A percentile compares a stretch with the other conserved stretches of the same genome.
These are phyloP conservation scores for Galbula dea DNA, from an alignment of 2,113 vertebrate species.

Conservation along the genomic window DNA sequence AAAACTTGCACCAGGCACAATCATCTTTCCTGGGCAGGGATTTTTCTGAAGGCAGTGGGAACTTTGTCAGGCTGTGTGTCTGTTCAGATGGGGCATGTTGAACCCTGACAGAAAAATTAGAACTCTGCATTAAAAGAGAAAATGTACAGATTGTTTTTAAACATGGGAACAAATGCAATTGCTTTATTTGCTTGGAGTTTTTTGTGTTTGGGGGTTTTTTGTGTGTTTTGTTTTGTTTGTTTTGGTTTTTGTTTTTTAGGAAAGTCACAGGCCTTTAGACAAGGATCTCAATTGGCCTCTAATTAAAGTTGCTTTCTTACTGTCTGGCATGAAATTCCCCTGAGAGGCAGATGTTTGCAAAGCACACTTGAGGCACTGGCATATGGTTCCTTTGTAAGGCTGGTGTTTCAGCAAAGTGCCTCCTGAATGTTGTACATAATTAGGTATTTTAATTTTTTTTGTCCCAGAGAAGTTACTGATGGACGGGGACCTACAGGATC, in stretches of 20 bases:
- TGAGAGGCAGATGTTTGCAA: conserved; percentile 68
- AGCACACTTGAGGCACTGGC: conserved; percentile 54
- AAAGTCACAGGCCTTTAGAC: conserved; percentile 12
- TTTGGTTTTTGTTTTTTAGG: background rate
- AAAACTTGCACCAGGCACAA: background rate
- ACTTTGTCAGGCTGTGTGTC: background rate
- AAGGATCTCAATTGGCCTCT: conserved; percentile 47
- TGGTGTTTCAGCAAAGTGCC: conserved; percentile 52
- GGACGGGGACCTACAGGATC: background rate
- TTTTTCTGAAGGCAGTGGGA: background rate
- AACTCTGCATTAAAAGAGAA: background rate
- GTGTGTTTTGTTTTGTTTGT: background rate
- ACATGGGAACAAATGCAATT: background rate
- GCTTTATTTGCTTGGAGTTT: background rate
- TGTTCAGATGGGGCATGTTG: accelerated
- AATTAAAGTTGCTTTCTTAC: conserved; percentile 67
- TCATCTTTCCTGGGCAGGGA: background rate
- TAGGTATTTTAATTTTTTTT: conserved; percentile 55
- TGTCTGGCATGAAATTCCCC: conserved; percentile 60
- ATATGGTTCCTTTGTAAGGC: conserved; percentile 64
- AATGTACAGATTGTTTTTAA: background rate
- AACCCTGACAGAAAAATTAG: background rate
- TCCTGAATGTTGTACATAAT: conserved; percentile 55
- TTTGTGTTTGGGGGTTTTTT: too few relatives aligned
- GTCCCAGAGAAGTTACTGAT: background rate